A percentile compares a stretch with the other conserved stretches of the same genome.
These are phyloP conservation scores for Panulirus ornatus DNA, from an alignment of 1,140 invertebrate genomes.

Conservation along the genomic window DNA sequence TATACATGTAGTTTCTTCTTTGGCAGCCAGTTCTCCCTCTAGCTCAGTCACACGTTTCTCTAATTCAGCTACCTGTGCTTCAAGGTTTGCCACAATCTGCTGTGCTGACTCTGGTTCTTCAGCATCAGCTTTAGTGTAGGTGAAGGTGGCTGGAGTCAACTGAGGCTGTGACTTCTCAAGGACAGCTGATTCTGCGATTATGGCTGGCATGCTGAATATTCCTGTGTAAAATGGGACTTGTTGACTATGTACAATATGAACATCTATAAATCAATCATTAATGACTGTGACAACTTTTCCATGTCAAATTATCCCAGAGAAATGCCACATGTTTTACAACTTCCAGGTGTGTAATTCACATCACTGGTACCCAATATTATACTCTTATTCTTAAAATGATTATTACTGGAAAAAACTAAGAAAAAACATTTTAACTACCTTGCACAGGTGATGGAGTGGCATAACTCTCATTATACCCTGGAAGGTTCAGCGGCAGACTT, in stretches of 20 bases:
- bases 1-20: conserved; percentile 72
- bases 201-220: conserved; percentile 57
- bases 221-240: too few species aligned
- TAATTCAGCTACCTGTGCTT: conserved; percentile 33
- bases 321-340: too few species aligned
- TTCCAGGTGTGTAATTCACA: too few species aligned
- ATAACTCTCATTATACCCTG: background rate
- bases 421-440: conserved; percentile 21
- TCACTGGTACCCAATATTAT: too few species aligned
- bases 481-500: conserved; percentile 31
- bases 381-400: too few species aligned
- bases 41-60: conserved; percentile 72
- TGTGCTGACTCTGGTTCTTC: conserved; percentile 5
- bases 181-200: background rate
- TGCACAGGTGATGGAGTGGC: conserved; percentile 20
- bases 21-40: conserved; percentile 77
- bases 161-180: background rate
- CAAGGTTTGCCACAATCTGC: conserved; percentile 41
- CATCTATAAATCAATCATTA: too few species aligned
- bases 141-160: background rate
- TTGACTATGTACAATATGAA: too few species aligned
- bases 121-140: background rate
- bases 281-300: too few species aligned
- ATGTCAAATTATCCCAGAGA: too few species aligned
- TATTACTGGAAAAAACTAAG: too few species aligned